Conservation (phyloP, 2,797 vertebrate species). For the Scyliorhinus canicula region DNA sequence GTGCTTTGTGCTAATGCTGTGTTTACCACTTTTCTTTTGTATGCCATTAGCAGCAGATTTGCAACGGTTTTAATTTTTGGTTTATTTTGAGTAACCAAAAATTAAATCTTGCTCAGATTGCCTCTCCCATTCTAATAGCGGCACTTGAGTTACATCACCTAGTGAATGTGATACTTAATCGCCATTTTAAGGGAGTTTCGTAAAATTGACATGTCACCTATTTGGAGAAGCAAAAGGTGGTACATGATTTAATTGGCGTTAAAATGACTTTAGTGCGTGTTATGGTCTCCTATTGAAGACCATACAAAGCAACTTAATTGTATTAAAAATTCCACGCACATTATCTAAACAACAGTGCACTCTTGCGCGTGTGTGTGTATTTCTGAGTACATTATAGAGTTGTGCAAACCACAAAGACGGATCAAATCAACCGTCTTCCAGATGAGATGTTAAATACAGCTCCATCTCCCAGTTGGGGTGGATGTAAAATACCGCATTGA, state of each 20-base stretch:
- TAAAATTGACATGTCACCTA: background rate
- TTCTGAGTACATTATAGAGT: too few relatives aligned
- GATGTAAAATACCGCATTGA: too few relatives aligned
- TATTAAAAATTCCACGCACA: background rate
- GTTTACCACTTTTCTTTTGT: constrained; percentile 33
- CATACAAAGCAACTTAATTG: background rate
- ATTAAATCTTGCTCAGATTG: constrained; percentile 10
- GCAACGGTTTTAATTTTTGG: constrained; percentile 29
- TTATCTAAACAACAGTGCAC: background rate
- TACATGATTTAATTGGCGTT: background rate
- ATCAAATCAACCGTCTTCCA: too few relatives aligned
- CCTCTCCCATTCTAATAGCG: constrained; percentile 5
- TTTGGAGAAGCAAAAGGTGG: background rate
- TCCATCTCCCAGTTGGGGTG: too few relatives aligned
- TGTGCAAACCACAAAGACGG: too few relatives aligned
- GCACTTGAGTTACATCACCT: too few relatives aligned
- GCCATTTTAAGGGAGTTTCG: background rate
- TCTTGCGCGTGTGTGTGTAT: too few relatives aligned
- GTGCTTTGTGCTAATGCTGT: constrained; percentile 33
- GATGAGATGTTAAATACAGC: too few relatives aligned
- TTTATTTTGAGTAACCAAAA: constrained; percentile 31
- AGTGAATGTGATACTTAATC: background rate
- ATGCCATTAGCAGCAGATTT: constrained; percentile 21
- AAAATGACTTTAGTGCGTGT: background rate
- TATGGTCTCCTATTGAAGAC: background rate